These are phyloP conservation scores for Brienomyrus brachyistius DNA, from an alignment of 2,113 vertebrate genomes.

Conservation along the genomic window DNA sequence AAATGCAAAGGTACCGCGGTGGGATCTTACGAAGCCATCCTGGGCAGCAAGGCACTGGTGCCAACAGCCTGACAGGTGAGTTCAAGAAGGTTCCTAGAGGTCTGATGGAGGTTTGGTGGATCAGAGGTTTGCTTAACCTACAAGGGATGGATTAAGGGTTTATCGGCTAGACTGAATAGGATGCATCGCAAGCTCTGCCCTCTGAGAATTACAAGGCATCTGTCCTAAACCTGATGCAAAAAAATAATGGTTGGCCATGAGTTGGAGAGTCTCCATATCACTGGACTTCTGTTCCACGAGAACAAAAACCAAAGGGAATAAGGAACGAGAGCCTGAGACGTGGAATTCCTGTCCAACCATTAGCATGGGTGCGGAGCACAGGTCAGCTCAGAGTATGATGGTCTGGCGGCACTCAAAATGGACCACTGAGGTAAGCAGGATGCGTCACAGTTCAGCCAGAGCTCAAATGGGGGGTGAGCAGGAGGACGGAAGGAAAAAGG, in stretches of 20 bases:
- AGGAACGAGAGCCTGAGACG: not conserved
- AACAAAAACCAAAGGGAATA: not conserved
- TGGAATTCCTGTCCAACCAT: not conserved
- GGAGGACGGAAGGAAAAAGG: not conserved
- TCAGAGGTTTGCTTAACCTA: not conserved
- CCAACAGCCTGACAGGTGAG: not conserved
- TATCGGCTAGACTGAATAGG: not conserved
- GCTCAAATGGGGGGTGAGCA: not conserved
- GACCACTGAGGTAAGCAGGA: not conserved
- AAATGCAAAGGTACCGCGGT: not conserved
- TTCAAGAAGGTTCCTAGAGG: not conserved
- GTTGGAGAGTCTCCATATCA: not conserved
- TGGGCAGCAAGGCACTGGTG: not conserved
- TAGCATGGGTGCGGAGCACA: not conserved
- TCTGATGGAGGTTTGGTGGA: not conserved
- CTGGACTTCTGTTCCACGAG: not conserved
- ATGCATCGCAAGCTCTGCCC: not conserved
- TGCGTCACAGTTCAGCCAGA: not conserved
- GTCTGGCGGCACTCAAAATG: not conserved
- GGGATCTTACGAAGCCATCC: not conserved
- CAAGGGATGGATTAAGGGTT: not conserved
- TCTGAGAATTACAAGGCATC: not conserved
- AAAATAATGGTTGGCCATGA: not conserved
- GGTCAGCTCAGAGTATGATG: not conserved
- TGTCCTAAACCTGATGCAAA: not conserved